Conservation (phyloP, 2,113 vertebrate genomes). For the Hiodon tergisus region DNA sequence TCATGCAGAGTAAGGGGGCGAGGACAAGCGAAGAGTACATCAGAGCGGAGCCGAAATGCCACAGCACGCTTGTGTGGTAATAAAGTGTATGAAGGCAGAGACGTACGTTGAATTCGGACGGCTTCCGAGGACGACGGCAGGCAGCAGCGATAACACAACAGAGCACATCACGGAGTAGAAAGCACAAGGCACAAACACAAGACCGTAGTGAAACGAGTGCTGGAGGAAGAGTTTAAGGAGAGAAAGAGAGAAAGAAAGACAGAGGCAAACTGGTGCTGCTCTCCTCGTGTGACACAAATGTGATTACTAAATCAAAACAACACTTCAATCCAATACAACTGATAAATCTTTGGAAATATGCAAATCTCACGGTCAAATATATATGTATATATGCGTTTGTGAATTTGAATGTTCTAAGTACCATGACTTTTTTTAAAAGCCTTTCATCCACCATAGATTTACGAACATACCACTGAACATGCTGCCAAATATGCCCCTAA, state of each 20-base stretch:
- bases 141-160: slow-evolving; percentile 66
- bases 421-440: slow-evolving; percentile 43
- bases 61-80: not conserved
- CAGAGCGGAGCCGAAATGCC: too few relatives aligned
- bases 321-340: not conserved
- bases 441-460: slow-evolving; percentile 14
- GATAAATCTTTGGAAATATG: slow-evolving; percentile 39
- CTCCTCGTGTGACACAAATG: slow-evolving; percentile 12
- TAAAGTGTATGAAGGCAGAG: slow-evolving; percentile 44
- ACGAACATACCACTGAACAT: not conserved
- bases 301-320: slow-evolving; percentile 23
- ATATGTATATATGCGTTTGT: slow-evolving; percentile 26
- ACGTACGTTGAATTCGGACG: slow-evolving; percentile 72
- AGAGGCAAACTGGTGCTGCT: slow-evolving; percentile 14
- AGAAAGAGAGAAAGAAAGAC: slow-evolving; percentile 23
- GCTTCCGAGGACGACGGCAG: slow-evolving; percentile 65
- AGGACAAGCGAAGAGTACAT: slow-evolving; percentile 14
- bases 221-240: slow-evolving; percentile 34
- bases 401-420: not conserved
- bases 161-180: slow-evolving; percentile 69
- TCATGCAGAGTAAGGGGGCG: slow-evolving; percentile 44
- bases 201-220: slow-evolving; percentile 47
- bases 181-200: slow-evolving; percentile 59
- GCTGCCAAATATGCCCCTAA: not conserved
- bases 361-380: slow-evolving; percentile 51